Base-by-base conservation (phyloP, 2,888 invertebrate species). In the Andrena fulva region DNA sequence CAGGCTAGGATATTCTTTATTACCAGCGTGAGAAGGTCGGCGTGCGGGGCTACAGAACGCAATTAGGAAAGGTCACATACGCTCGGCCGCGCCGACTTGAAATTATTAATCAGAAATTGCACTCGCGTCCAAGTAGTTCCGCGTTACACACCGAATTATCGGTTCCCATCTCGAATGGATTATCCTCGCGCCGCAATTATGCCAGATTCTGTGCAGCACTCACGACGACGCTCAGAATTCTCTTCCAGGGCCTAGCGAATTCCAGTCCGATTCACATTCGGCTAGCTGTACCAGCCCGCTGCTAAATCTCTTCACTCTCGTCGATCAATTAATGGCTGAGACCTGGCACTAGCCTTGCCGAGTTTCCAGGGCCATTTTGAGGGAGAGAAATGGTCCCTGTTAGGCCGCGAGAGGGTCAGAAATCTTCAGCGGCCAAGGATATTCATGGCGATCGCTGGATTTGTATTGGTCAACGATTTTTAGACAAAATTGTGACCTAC, bases 91-190 rank as follows among this genome's bases (percentile, higher is more conserved):
- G 42, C 20, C 24, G 48, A 59, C 72, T 79, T 80, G 77, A 77
- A 87, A 87, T 87, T 85, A 87, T 87, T 87, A 87, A 87, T 85
- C 81, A 67, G 52, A 24, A 59, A 56, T 77, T 77, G 59, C 78
- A 48, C 73, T 68, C 62, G 60, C 63, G 77, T 80, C 64, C 80
- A 69, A 81, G 76, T 81, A 84, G 79, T 79, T 79, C 59, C 75
- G 60, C 59, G 71, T 86, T 78, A 76, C 71, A 62, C 12, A 33
- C 59, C 77, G 76, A 63, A 66, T 80, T 85, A 87, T 85, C 77
- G 78, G 69, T 76, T 87, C 62, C 64, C 76, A 80, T 78, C 77
- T 77, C 66, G 69, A 64, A 68, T 69, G 56, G 74, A 67, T 85
- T 85, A 80, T 77, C 75, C 50, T 67, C 52, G 48, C 20, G 60